Evolutionary conservation across 37 sponge, comb jelly and placozoan genomes (phyloP).

Genomic region (Oscarella lobularis): DNA sequence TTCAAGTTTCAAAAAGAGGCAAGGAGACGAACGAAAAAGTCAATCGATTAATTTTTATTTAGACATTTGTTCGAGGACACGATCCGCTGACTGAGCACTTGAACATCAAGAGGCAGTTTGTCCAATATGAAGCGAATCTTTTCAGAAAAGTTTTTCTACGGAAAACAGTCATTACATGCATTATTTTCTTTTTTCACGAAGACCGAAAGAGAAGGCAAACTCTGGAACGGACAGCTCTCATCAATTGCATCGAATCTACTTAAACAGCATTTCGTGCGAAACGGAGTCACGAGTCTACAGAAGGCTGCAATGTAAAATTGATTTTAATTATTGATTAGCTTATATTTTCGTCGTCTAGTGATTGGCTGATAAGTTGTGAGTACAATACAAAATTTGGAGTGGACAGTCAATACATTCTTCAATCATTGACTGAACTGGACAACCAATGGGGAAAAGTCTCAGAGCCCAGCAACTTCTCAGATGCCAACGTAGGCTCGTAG

Average conservation of each 20-base stretch:
- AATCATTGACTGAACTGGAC: neutral
- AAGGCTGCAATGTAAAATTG: neutral
- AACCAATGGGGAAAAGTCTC: neutral
- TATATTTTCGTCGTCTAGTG: neutral
- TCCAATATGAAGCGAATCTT: neutral
- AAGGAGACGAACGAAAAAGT: no score
- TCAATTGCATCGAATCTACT: neutral
- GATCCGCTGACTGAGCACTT: neutral
- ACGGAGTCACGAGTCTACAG: neutral
- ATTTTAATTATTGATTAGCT: neutral
- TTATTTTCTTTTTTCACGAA: no score
- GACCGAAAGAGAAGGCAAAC: no score
- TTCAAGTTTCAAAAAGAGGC: no score
- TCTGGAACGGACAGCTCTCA: neutral
- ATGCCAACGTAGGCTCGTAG: no score
- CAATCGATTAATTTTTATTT: no score
- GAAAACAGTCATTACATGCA: no score
- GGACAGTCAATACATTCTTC: neutral
- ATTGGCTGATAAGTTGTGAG: neutral
- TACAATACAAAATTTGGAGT: neutral
- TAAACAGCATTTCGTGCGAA: neutral
- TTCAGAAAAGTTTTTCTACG: neutral
- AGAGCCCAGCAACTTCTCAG: no score
- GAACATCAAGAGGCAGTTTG: neutral
- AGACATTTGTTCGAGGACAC: no score